Base-by-base conservation (phyloP, 2,797 vertebrate genomes). In the Microctenopoma lineatum region DNA sequence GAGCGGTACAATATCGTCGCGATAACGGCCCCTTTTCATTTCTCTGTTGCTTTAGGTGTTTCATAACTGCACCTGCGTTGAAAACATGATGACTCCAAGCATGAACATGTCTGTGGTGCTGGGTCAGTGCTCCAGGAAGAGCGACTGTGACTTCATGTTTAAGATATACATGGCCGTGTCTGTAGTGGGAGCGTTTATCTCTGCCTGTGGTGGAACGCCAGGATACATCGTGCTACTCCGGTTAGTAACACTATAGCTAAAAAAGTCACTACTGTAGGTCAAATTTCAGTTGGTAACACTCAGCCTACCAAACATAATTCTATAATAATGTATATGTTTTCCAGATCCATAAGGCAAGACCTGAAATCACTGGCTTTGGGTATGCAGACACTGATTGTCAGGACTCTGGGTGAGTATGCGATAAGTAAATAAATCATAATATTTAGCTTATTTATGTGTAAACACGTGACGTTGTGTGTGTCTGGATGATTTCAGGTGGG, bases 321-420 rank as follows among this genome's bases (percentile, higher is more conserved):
- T 59, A 3, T 41, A n/a, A 57, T 32, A 59, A 29, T 3, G 27
- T 57, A 6, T 34, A 12, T 6, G 26, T 57, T 57, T 45, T 72
- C 29, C 69, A 98, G 97, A 70, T 97, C 96, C 29, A 96, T 96
- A 81, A 92, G 95, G 11, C 90, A 92, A 51, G 96, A 98, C 18
- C 90, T 98, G 74, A 99, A 98, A 79, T 93, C 96, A 4, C 91
- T 99, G 91, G 97, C 97, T 21, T 81, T 99, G 85, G 97, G 98
- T 25, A 96, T 98, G 89, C 95, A 97, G 52, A 97, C 93, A 0
- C 89, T 98, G 87, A 93, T 96, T 47, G 79, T 96, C 50, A 94
- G 97, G 90, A 96, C 95, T 68, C 91, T 99, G 64, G 97, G 97
- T 99, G 86, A 96, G 96, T 73, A 15, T 5, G 15, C 26, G 25